A percentile compares a stretch with the other conserved stretches of the same genome.
Evolutionary conservation across 1,140 invertebrate species (phyloP).

Genomic region (Orchesella cincta): DNA sequence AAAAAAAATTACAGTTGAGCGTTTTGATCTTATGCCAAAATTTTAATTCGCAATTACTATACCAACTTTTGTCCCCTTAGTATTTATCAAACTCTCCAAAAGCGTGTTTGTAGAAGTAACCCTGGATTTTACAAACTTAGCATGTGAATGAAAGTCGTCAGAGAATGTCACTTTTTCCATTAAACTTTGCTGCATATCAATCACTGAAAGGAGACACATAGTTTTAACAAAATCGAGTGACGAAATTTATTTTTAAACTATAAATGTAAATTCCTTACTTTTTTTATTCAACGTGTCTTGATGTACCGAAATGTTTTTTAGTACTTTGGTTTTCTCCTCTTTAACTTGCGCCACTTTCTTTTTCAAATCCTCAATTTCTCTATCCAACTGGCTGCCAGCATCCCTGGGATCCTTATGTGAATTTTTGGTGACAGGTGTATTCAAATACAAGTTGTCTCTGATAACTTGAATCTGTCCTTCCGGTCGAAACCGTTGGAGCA

Average conservation of each 20-base stretch:
- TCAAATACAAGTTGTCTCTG: neutral
- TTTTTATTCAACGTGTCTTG: neutral
- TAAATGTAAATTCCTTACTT: neutral
- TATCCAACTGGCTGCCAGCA: neutral
- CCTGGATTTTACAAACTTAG: too few species aligned
- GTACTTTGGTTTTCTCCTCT: neutral
- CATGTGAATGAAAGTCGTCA: too few species aligned
- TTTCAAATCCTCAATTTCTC: neutral
- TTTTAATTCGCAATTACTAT: too few species aligned
- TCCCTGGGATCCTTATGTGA: neutral
- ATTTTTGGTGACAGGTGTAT: neutral
- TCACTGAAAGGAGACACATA: too few species aligned
- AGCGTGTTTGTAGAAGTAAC: neutral
- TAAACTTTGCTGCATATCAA: too few species aligned
- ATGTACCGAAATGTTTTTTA: neutral
- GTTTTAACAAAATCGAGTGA: too few species aligned
- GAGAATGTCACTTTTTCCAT: too few species aligned
- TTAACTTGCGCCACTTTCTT: neutral
- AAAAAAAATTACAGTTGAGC: too few species aligned
- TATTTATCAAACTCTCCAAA: neutral
- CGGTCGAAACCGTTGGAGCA: neutral
- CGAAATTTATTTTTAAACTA: too few species aligned
- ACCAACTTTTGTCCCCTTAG: neutral
- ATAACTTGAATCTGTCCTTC: slow-evolving; percentile 3
- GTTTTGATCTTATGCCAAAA: too few species aligned